Conservation (phyloP, 2,113 vertebrate genomes). For the Otocyon megalotis region DNA sequence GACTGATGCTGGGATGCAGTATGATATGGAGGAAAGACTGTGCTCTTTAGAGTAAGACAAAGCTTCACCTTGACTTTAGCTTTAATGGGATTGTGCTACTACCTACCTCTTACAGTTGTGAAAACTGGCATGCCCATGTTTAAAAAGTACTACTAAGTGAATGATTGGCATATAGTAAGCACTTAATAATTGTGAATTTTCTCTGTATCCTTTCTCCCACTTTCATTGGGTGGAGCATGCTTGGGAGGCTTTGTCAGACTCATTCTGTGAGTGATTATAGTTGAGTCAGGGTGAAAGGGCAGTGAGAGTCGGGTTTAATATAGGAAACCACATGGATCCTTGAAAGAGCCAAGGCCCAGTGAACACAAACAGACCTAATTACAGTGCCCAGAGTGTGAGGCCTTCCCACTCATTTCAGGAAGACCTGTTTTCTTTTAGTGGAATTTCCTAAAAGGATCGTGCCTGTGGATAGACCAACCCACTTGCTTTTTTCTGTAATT, state of each 20-base stretch:
- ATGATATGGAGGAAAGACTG: neutral
- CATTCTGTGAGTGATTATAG: conserved; percentile 35
- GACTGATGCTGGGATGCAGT: neutral
- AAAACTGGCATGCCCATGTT: neutral
- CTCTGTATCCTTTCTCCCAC: neutral
- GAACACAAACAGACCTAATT: conserved; percentile 66
- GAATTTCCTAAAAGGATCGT: conserved; percentile 78
- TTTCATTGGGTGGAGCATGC: neutral
- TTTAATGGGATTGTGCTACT: neutral
- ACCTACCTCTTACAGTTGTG: neutral
- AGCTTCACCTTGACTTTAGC: neutral
- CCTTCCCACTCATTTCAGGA: conserved; percentile 63
- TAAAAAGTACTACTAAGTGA: neutral
- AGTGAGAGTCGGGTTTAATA: conserved; percentile 16
- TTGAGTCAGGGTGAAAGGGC: conserved; percentile 68
- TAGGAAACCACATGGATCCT: conserved; percentile 59
- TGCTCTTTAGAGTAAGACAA: neutral
- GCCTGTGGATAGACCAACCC: conserved; percentile 62
- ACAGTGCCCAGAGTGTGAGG: conserved; percentile 43
- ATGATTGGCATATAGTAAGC: neutral
- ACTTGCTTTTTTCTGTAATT: conserved; percentile 73
- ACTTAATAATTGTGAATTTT: neutral
- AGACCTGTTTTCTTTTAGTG: conserved; percentile 78
- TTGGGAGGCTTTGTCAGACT: neutral
- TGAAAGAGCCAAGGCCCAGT: conserved; percentile 26